Conservation (phyloP, 2,113 vertebrate species). For the Cheilinus undulatus region DNA sequence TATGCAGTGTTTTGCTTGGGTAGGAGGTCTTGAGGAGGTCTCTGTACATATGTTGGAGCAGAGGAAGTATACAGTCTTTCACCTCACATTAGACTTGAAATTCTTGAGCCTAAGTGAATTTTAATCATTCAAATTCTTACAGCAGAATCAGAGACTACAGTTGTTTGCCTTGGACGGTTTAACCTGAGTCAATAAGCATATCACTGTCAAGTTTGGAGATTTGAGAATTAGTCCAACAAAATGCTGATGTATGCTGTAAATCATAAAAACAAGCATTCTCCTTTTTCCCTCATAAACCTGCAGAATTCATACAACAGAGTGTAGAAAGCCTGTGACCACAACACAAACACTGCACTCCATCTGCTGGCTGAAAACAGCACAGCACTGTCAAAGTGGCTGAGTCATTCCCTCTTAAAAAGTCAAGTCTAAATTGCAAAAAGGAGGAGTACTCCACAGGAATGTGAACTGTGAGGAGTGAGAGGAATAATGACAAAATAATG, state of each 20-base stretch:
- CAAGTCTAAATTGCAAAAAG: conserved; percentile 11
- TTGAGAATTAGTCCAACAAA: neutral
- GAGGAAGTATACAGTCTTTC: no score
- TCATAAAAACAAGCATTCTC: neutral
- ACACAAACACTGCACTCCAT: conserved; percentile 34
- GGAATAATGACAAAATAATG: conserved; percentile 34
- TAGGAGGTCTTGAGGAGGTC: no score
- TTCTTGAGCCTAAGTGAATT: no score
- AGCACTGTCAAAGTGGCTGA: conserved; percentile 72
- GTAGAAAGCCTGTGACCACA: conserved; percentile 24
- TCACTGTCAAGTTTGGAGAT: no score
- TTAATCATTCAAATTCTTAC: no score
- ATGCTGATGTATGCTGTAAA: neutral
- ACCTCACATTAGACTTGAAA: no score
- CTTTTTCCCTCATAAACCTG: conserved; percentile 5
- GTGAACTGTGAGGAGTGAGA: neutral
- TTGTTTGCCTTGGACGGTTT: no score
- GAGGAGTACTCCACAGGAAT: conserved; percentile 1
- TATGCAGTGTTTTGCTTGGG: no score
- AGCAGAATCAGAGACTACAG: no score
- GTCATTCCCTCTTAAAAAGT: conserved; percentile 65
- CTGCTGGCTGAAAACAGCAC: conserved; percentile 59
- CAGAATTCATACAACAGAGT: conserved; percentile 53
- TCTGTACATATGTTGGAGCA: no score
- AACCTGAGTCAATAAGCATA: neutral